phyloP scores from a whole-genome alignment of 2,797 vertebrate genomes.

The Poeciliopsis gracilis region DNA sequence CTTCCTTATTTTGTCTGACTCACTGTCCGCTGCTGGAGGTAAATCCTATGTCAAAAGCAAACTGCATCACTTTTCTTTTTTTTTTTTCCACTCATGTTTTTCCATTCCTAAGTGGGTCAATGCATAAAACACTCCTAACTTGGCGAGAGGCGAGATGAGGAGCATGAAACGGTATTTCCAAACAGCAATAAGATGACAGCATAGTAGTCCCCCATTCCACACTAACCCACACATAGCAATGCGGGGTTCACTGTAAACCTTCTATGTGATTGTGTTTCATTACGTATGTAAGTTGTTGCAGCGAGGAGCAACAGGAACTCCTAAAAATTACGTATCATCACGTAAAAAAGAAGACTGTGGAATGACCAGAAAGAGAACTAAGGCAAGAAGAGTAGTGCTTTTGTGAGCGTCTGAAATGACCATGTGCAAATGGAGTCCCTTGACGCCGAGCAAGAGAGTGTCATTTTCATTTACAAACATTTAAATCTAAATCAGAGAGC shows the following conservation, averaged over 20 bases:
- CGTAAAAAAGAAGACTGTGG: neutral
- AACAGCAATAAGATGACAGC: constrained; percentile 73
- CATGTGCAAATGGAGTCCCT: neutral
- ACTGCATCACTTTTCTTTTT: constrained; percentile 50
- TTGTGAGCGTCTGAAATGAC: neutral
- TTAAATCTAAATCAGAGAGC: neutral
- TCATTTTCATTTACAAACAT: neutral
- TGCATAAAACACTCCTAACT: constrained; percentile 81
- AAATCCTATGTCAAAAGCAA: constrained; percentile 66
- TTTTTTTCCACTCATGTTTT: constrained; percentile 56
- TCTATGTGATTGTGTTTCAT: neutral
- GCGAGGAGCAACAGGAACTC: neutral
- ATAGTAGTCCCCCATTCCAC: constrained; percentile 48
- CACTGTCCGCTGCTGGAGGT: constrained; percentile 41
- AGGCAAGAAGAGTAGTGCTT: neutral
- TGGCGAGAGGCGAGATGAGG: constrained; percentile 69
- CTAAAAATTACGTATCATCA: neutral
- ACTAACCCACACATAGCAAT: neutral
- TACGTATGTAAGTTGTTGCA: neutral
- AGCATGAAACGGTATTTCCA: constrained; percentile 74
- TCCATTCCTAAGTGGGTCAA: constrained; percentile 83
- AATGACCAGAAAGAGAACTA: neutral
- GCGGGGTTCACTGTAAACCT: neutral
- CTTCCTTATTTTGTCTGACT: constrained; percentile 27
- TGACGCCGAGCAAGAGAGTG: neutral